Evolutionary conservation across 2,888 invertebrate species (phyloP).

Genomic region (Cosmia trapezina): DNA sequence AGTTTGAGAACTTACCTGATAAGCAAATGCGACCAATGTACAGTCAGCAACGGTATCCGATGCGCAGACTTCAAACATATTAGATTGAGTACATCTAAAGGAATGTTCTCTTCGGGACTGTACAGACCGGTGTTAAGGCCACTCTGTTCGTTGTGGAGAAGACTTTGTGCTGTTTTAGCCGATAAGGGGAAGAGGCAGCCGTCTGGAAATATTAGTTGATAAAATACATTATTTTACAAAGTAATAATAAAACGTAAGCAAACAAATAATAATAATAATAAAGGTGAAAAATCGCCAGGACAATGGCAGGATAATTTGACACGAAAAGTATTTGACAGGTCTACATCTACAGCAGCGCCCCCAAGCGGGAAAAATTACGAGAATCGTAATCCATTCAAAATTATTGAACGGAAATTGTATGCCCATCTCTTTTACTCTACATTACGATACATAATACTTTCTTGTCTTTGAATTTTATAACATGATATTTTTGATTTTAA

Average conservation of each 20-base stretch:
- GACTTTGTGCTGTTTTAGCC: constrained; percentile 86
- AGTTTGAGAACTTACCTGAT: constrained; percentile 79
- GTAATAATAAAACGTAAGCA: background rate
- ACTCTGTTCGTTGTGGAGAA: constrained; percentile 87
- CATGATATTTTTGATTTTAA: no score
- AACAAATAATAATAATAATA: background rate
- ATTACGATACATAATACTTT: no score
- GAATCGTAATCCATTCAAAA: no score
- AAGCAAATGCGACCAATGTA: constrained; percentile 95
- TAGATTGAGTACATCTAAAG: constrained; percentile 89
- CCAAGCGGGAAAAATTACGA: no score
- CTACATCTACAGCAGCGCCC: no score
- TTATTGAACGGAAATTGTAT: no score
- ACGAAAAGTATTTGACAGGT: no score
- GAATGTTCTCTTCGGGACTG: constrained; percentile 88
- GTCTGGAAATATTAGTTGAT: constrained; percentile 69
- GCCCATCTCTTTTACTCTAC: no score
- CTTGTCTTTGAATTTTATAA: no score
- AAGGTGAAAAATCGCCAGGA: background rate
- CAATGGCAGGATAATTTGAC: no score
- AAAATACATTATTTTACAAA: background rate
- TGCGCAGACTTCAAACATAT: constrained; percentile 91
- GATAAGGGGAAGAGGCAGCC: constrained; percentile 86
- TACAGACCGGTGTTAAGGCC: constrained; percentile 87
- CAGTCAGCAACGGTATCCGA: constrained; percentile 92